These are phyloP conservation scores for Sterrhoptilus dennistouni DNA, from an alignment of 2,113 vertebrate genomes.

Conservation along the genomic window DNA sequence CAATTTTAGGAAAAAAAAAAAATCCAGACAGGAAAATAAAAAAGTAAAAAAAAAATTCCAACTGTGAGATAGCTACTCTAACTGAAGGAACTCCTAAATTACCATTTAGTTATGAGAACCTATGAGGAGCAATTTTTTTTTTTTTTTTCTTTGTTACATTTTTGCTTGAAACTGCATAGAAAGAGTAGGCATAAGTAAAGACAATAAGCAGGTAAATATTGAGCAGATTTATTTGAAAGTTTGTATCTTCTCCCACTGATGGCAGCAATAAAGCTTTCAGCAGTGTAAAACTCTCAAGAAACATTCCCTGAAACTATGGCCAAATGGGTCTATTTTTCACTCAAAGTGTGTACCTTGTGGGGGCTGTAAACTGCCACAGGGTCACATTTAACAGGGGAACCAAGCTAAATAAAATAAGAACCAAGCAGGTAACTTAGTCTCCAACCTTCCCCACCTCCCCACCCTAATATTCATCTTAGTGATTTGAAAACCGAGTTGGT, in stretches of 20 bases:
- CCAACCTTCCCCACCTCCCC: neutral
- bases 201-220: conserved; percentile 14
- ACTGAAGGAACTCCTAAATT: neutral
- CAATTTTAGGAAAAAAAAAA: neutral
- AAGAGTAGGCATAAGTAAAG: neutral
- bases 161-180: neutral
- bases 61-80: neutral
- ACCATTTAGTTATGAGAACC: neutral
- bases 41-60: too few relatives aligned
- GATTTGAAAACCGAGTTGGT: neutral
- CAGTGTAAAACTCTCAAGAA: conserved; percentile 72
- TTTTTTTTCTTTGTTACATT: neutral
- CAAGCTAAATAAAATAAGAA: conserved; percentile 41
- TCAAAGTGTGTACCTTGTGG: conserved; percentile 16
- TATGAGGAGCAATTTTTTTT: neutral
- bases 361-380: conserved; percentile 60
- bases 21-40: neutral
- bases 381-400: conserved; percentile 64
- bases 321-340: conserved; percentile 72
- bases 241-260: conserved; percentile 45
- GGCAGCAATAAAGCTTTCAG: conserved; percentile 68
- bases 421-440: neutral
- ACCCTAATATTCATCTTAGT: neutral
- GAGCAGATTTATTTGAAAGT: conserved; percentile 64
- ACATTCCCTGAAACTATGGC: conserved; percentile 68